phyloP scores from a whole-genome alignment of 1,140 invertebrate genomes.

The Caenorhabditis elegans region DNA sequence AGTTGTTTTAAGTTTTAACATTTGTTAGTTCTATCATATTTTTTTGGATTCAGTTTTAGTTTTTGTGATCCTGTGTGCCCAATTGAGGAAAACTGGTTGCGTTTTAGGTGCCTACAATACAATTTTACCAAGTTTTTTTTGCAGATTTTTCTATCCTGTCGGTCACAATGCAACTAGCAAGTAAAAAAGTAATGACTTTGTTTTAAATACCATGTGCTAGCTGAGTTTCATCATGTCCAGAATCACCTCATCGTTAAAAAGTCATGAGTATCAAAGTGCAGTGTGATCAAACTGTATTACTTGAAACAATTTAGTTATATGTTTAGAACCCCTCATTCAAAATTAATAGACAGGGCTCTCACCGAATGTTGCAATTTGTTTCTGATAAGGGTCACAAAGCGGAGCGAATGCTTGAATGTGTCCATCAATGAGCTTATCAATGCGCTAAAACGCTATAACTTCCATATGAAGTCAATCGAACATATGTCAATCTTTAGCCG shows the following conservation, averaged over 20 bases:
- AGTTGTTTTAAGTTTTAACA: no score
- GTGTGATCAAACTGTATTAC: not conserved
- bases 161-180: no score
- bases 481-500: not conserved
- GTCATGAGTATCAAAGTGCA: conserved; percentile 27
- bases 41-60: no score
- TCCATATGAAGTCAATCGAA: not conserved
- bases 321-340: conserved; percentile 2
- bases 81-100: no score
- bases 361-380: not conserved
- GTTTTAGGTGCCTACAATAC: no score
- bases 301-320: not conserved
- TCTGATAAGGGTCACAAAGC: not conserved
- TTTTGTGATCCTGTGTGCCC: no score
- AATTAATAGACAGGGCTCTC: conserved; percentile 4
- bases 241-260: conserved; percentile 2
- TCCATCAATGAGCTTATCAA: conserved; percentile 13
- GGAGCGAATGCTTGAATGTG: not conserved
- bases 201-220: no score
- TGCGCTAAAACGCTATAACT: not conserved
- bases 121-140: no score
- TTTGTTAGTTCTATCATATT: no score
- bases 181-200: no score
- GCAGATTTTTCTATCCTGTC: no score
- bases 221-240: no score